Percentiles rank a stretch among this genome's conserved stretches.
Conservation (phyloP, 2,888 invertebrate species). For the Scelioninae gen. 2 region DNA sequence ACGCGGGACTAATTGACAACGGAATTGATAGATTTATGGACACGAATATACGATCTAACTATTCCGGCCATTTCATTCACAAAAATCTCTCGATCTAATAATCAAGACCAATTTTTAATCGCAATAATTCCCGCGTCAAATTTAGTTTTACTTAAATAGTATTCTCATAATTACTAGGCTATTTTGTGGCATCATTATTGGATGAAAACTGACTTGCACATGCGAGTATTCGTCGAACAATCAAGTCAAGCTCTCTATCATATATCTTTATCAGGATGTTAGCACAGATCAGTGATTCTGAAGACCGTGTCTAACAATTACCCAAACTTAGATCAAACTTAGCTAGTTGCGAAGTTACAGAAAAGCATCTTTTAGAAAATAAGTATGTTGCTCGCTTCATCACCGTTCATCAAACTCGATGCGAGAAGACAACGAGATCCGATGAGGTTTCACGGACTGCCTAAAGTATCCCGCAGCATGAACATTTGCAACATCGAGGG, state of each 20-base stretch:
- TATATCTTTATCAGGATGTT: constrained; percentile 21
- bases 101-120: too few species aligned
- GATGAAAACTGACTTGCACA: neutral
- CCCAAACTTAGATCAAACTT: constrained; percentile 39
- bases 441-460: constrained; percentile 7
- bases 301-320: constrained; percentile 38
- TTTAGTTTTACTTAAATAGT: too few species aligned
- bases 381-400: constrained; percentile 30
- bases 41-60: too few species aligned
- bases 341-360: constrained; percentile 11
- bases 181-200: too few species aligned
- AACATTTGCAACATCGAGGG: neutral
- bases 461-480: constrained; percentile 2
- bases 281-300: constrained; percentile 39
- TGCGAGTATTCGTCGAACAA: constrained; percentile 19
- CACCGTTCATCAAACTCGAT: constrained; percentile 49
- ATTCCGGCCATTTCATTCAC: too few species aligned
- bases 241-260: constrained; percentile 26
- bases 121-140: too few species aligned
- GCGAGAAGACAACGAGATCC: constrained; percentile 10
- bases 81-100: too few species aligned
- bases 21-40: too few species aligned
- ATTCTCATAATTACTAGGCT: too few species aligned
- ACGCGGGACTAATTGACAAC: too few species aligned
- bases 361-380: constrained; percentile 33